phyloP scores from a whole-genome alignment of 2,888 invertebrate species.

The Nemotelus pantherinus region DNA sequence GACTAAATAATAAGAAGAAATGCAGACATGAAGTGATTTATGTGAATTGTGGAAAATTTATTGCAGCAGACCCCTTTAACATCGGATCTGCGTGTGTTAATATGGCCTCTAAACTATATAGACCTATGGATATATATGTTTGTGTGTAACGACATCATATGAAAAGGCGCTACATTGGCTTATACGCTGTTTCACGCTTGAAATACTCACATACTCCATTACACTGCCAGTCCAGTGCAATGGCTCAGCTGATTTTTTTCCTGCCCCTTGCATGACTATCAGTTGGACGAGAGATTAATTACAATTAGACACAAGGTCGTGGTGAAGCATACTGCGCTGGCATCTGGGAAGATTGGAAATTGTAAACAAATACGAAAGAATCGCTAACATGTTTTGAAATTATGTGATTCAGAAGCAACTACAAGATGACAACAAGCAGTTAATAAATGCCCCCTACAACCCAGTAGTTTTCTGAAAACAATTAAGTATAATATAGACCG shows the following conservation, averaged over 20 bases:
- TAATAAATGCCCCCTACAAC: too few relatives aligned
- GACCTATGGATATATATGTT: not conserved
- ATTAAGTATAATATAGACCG: too few relatives aligned
- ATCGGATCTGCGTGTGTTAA: slow-evolving; percentile 38
- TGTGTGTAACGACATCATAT: not conserved
- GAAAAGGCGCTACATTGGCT: not conserved
- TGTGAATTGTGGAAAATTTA: slow-evolving; percentile 63
- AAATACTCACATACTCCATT: slow-evolving; percentile 25
- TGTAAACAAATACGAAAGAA: not conserved
- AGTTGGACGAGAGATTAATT: slow-evolving; percentile 27
- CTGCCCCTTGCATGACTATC: slow-evolving; percentile 11
- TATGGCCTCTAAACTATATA: not conserved
- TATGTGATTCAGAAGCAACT: too few relatives aligned
- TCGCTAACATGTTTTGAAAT: too few relatives aligned
- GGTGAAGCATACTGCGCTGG: not conserved
- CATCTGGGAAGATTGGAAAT: not conserved
- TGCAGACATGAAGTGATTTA: slow-evolving; percentile 62
- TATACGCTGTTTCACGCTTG: slow-evolving; percentile 10
- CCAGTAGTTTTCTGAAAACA: too few relatives aligned
- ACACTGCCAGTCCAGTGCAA: not conserved
- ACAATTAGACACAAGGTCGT: slow-evolving; percentile 33
- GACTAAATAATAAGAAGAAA: slow-evolving; percentile 50
- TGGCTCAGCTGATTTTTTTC: not conserved
- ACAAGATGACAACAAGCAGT: too few relatives aligned
- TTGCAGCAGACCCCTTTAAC: slow-evolving; percentile 53